Percentiles rank a stretch among this genome's conserved stretches.
These are phyloP conservation scores for Lasioglossum villosulum DNA, from an alignment of 2,888 invertebrate genomes.

Conservation along the genomic window DNA sequence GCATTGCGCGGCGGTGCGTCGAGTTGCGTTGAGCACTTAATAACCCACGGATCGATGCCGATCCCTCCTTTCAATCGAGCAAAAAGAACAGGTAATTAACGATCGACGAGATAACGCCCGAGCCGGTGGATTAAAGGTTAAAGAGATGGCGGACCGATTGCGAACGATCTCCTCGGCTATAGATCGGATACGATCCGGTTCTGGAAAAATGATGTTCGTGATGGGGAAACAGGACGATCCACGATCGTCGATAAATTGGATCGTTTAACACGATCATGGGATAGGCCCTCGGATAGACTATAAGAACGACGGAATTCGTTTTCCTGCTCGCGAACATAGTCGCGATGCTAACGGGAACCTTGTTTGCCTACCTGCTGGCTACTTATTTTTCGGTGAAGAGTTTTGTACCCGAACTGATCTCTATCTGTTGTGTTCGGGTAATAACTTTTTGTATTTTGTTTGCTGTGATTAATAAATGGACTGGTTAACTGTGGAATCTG, in stretches of 20 bases:
- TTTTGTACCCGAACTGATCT: background rate
- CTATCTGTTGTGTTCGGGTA: background rate
- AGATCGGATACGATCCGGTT: conserved; percentile 49
- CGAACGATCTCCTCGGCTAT: conserved; percentile 46
- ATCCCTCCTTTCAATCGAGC: conserved; percentile 15
- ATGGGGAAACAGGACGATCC: conserved; percentile 53
- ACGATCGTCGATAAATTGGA: conserved; percentile 63
- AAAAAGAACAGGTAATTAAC: conserved; percentile 53
- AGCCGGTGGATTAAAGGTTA: conserved; percentile 60
- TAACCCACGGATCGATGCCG: conserved; percentile 26
- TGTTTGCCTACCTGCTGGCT: background rate
- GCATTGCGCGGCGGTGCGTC: background rate
- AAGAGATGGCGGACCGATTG: conserved; percentile 53
- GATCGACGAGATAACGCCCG: conserved; percentile 50
- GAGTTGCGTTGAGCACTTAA: conserved; percentile 29
- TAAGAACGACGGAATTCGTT: background rate
- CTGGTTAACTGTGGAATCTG: background rate
- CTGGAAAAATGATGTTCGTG: conserved; percentile 55
- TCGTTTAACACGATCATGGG: conserved; percentile 51
- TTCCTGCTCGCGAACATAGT: background rate
- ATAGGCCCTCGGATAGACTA: conserved; percentile 6
- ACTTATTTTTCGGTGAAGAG: background rate
- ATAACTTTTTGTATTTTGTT: background rate
- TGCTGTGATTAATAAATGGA: background rate
- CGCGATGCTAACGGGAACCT: background rate